Conservation (phyloP, 2,888 invertebrate species). For the Operophtera brumata region DNA sequence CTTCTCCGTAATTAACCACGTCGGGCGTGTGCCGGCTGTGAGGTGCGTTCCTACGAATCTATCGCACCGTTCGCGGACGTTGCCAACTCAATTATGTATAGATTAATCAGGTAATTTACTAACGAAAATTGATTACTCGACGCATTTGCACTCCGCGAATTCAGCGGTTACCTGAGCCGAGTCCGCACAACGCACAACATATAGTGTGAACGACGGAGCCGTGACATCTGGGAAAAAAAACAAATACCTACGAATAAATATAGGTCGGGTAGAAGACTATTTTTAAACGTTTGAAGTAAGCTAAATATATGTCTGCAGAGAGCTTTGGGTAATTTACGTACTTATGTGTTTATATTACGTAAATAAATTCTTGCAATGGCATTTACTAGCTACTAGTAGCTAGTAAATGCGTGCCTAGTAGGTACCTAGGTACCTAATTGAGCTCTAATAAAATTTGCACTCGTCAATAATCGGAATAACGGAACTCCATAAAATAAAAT, state of each 20-base stretch:
- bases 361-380: conserved; percentile 6
- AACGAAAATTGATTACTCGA: conserved; percentile 26
- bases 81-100: conserved; percentile 60
- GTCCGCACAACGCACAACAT: conserved; percentile 39
- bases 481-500: too few species aligned
- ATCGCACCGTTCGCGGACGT: conserved; percentile 56
- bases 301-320: conserved; percentile 45
- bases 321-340: conserved; percentile 34
- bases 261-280: conserved; percentile 55
- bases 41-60: conserved; percentile 52
- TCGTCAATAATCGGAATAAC: too few species aligned
- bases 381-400: not conserved
- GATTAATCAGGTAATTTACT: conserved; percentile 50
- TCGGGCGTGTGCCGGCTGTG: conserved; percentile 54
- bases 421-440: too few species aligned
- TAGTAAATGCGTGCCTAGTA: too few species aligned
- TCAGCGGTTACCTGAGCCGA: conserved; percentile 53
- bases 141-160: conserved; percentile 32
- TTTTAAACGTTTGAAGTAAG: conserved; percentile 60
- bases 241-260: conserved; percentile 53
- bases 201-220: conserved; percentile 55
- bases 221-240: conserved; percentile 61
- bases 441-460: too few species aligned
- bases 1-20: conserved; percentile 63
- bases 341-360: conserved; percentile 16